Evolutionary conservation across 2,888 invertebrate genomes (phyloP).

Genomic region (Matsumyia berberina): DNA sequence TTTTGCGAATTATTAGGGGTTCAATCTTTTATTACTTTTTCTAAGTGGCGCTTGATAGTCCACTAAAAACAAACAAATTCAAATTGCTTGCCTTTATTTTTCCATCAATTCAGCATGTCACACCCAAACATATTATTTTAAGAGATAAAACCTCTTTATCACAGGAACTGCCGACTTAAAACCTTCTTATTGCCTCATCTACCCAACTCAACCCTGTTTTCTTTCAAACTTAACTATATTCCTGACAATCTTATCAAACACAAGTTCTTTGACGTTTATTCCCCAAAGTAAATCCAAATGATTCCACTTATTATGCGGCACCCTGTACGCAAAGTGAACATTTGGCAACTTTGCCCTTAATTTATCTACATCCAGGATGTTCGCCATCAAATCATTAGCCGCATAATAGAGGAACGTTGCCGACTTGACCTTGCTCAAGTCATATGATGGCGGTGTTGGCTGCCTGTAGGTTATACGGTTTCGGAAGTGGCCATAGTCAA

Average conservation of each 20-base stretch:
- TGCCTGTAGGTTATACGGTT: slow-evolving; percentile 81
- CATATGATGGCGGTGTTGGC: slow-evolving; percentile 84
- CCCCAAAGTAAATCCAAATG: slow-evolving; percentile 88
- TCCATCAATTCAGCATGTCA: too few species aligned
- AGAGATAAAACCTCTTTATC: too few species aligned
- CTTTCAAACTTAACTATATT: slow-evolving; percentile 29
- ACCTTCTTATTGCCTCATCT: background rate
- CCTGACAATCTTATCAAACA: slow-evolving; percentile 83
- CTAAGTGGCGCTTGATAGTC: too few species aligned
- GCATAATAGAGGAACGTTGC: slow-evolving; percentile 85
- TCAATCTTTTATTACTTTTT: too few species aligned
- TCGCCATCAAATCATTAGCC: slow-evolving; percentile 87
- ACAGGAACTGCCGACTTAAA: background rate
- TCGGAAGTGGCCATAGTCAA: slow-evolving; percentile 80
- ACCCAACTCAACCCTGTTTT: background rate
- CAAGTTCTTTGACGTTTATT: slow-evolving; percentile 85
- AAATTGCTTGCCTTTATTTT: too few species aligned
- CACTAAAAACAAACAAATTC: too few species aligned
- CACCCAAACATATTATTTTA: too few species aligned
- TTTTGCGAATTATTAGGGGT: too few species aligned
- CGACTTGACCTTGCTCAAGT: slow-evolving; percentile 83
- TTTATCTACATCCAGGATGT: slow-evolving; percentile 84
- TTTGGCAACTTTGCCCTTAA: slow-evolving; percentile 84
- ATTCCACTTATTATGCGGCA: slow-evolving; percentile 85
- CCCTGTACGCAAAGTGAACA: slow-evolving; percentile 82